Conservation (phyloP, 2,888 invertebrate species). For the Andricus curvator region DNA sequence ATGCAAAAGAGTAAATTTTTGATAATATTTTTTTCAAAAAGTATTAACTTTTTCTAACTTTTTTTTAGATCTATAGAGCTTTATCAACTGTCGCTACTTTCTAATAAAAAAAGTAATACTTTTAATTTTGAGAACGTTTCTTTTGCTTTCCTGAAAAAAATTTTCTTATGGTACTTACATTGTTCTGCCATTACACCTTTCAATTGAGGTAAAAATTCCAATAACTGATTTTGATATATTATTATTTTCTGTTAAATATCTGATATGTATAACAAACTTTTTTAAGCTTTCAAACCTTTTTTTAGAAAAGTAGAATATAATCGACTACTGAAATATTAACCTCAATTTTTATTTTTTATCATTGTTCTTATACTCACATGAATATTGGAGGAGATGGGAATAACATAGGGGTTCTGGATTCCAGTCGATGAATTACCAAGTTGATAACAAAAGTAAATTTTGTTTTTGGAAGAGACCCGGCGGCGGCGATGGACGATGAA, state of each 20-base stretch:
- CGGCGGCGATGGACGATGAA: constrained; percentile 63
- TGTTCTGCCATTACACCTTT: no score
- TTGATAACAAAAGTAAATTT: constrained; percentile 47
- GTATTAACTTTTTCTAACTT: no score
- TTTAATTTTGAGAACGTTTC: no score
- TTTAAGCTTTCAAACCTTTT: background rate
- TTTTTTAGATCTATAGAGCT: no score
- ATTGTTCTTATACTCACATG: constrained; percentile 69
- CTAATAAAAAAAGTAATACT: no score
- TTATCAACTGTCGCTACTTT: no score
- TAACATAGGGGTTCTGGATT: constrained; percentile 61
- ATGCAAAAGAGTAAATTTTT: no score
- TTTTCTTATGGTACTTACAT: no score
- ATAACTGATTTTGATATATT: background rate
- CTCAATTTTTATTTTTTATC: background rate
- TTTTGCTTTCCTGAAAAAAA: no score
- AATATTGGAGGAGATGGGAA: constrained; percentile 68
- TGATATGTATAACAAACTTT: background rate
- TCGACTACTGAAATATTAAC: background rate
- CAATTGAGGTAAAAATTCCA: background rate
- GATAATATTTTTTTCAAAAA: no score
- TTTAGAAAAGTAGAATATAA: background rate
- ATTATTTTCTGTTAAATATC: background rate
- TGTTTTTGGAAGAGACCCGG: constrained; percentile 56
- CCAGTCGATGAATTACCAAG: constrained; percentile 50